phyloP scores from a whole-genome alignment of 2,113 vertebrate genomes.

The Nycticebus coucang region DNA sequence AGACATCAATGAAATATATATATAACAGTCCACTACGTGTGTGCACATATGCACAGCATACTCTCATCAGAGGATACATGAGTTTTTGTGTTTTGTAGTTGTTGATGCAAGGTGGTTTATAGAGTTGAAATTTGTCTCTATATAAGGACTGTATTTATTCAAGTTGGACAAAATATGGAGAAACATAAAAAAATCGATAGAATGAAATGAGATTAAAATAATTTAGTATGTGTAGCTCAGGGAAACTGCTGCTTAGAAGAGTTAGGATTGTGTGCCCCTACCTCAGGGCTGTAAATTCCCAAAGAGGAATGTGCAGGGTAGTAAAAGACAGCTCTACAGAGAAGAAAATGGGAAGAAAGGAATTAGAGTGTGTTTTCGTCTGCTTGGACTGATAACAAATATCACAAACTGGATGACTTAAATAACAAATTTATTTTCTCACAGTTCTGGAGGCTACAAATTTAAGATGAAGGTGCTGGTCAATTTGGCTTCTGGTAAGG shows the following conservation, averaged over 20 bases:
- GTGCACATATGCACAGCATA: background rate
- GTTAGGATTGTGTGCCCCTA: background rate
- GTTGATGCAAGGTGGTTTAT: constrained; percentile 19
- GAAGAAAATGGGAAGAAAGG: background rate
- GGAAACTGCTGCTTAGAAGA: background rate
- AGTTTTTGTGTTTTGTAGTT: background rate
- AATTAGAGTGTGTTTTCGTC: background rate
- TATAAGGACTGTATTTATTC: constrained; percentile 39
- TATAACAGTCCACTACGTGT: background rate
- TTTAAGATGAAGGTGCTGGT: background rate
- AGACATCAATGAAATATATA: background rate
- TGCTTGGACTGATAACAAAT: background rate
- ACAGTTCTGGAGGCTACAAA: background rate
- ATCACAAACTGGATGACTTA: background rate
- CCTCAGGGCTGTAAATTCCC: constrained; percentile 15
- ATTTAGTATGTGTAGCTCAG: constrained; percentile 1
- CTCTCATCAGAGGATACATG: background rate
- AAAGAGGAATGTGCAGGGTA: background rate
- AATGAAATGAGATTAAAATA: background rate
- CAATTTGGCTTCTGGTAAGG: background rate
- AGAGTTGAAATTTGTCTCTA: background rate
- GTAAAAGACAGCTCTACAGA: background rate
- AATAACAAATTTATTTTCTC: background rate
- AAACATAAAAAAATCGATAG: constrained; percentile 26
- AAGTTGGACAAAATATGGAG: background rate